Percentiles rank a stretch among this genome's conserved stretches.
These are phyloP conservation scores for Hestina assimilis DNA, from an alignment of 1,140 invertebrate genomes.

Conservation along the genomic window DNA sequence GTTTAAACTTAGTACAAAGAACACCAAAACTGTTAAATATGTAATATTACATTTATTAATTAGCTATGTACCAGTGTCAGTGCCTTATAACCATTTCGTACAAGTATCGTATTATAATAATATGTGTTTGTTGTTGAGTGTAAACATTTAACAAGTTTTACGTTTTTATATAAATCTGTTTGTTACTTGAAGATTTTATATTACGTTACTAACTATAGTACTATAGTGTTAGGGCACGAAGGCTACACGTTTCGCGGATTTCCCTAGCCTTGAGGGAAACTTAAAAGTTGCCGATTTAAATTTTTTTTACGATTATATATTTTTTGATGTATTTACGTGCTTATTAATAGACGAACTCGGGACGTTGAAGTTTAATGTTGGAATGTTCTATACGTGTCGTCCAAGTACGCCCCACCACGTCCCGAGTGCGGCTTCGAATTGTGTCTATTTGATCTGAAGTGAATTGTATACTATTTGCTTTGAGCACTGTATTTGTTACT, in stretches of 20 bases:
- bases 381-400: no score
- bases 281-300: constrained; percentile 6
- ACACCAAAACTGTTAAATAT: constrained; percentile 1
- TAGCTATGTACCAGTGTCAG: constrained; percentile 38
- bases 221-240: neutral
- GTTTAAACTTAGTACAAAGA: constrained; percentile 7
- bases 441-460: constrained; percentile 4
- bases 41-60: no score
- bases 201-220: constrained; percentile 19
- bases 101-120: neutral
- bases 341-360: constrained; percentile 6
- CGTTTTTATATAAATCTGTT: constrained; percentile 15
- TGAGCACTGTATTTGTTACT: constrained; percentile 35
- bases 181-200: constrained; percentile 26
- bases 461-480: constrained; percentile 19
- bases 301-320: constrained; percentile 24
- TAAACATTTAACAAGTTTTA: constrained; percentile 2
- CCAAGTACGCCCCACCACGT: neutral
- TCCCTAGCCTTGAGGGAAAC: neutral
- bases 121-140: neutral
- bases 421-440: neutral
- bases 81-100: constrained; percentile 45
- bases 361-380: neutral
- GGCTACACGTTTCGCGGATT: neutral
- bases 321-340: constrained; percentile 24